A percentile compares a stretch with the other conserved stretches of the same genome.
These are phyloP conservation scores for Listronotus bonariensis DNA, from an alignment of 1,140 invertebrate species.

Conservation along the genomic window DNA sequence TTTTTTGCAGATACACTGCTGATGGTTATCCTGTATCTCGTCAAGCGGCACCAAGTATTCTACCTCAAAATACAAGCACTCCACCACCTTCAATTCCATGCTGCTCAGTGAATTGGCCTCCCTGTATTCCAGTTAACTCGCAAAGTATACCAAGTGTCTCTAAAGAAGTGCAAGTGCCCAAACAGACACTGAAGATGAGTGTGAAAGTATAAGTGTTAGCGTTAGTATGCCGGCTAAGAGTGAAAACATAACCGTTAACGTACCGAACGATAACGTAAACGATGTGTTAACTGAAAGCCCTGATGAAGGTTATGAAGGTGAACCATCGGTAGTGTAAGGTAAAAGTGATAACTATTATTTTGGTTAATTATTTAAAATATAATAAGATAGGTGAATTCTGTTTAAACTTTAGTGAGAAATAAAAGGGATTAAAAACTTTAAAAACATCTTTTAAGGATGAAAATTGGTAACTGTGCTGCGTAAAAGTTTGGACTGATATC, in stretches of 20 bases:
- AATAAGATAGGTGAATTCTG: too few relatives aligned
- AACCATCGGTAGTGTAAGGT: conserved; percentile 56
- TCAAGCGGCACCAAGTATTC: conserved; percentile 15
- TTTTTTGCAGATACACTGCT: conserved; percentile 38
- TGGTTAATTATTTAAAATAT: too few relatives aligned
- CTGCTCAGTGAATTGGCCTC: conserved; percentile 56
- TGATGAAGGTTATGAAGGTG: conserved; percentile 85
- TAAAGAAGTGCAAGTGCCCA: conserved; percentile 63
- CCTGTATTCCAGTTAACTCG: conserved; percentile 51
- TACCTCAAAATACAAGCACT: conserved; percentile 7
- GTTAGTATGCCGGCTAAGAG: conserved; percentile 25
- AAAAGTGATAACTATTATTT: not conserved
- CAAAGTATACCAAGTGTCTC: conserved; percentile 40
- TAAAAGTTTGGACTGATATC: too few relatives aligned
- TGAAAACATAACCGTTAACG: conserved; percentile 13
- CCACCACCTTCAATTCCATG: conserved; percentile 33
- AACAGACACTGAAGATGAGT: conserved; percentile 60
- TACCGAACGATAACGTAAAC: conserved; percentile 30
- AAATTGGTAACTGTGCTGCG: too few relatives aligned
- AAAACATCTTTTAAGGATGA: too few relatives aligned
- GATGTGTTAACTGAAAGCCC: conserved; percentile 79
- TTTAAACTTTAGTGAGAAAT: too few relatives aligned
- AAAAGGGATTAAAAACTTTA: too few relatives aligned
- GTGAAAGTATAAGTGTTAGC: conserved; percentile 46
- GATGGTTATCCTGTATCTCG: conserved; percentile 36